Evolutionary conservation across 1,140 invertebrate genomes (phyloP), one percentile per base, ranked within the genome.

Genomic region (Drosophila lacertosa): DNA sequence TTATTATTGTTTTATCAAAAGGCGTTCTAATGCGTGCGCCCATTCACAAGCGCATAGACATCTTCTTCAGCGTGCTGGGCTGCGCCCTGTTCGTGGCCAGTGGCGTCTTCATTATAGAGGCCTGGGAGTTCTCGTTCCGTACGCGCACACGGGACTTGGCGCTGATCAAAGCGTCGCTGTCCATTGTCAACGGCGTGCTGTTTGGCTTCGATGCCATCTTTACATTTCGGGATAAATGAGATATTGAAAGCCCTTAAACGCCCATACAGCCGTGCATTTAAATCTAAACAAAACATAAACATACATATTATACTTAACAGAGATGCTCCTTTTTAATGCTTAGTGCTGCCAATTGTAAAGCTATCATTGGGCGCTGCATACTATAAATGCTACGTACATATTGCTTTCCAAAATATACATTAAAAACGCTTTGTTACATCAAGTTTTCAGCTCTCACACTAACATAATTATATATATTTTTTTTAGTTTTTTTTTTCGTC

Each of bases 151-250:
- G 90, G 35, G 90, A 95, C 78, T 93, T 93, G 62, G 95, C 94
- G 7, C 81, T 96, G 10, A 94, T 95, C n/a, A 96, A 96, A 82
- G 95, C 94, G 16, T 94, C 94, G 0, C 76, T 96, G 47, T 92
- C 94, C 5, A 94, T 96, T 62, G 94, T 96, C 70, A 95, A 95
- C 75, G 95, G 95, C 10, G 93, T 93, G 3, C 40, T 96, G 1
- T 94, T 97, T 74, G 91, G 96, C 1, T 78, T 96, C 9, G 96
- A 97, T 82, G 94, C 94, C 2, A 92, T 96, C n/a, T 92, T 96
- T 51, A 95, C 95, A 15, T 96, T 95, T 92, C 92, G 94, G 68
- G 95, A 91, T 73, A 91, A 91, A 60, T 91, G 59, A 88, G 11
- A n/a, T 5, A 18, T 0, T 16, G 9, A 3, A 10, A 29, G 18